These are phyloP conservation scores for Periphyllus acericola DNA, from an alignment of 2,888 invertebrate genomes.

Conservation along the genomic window DNA sequence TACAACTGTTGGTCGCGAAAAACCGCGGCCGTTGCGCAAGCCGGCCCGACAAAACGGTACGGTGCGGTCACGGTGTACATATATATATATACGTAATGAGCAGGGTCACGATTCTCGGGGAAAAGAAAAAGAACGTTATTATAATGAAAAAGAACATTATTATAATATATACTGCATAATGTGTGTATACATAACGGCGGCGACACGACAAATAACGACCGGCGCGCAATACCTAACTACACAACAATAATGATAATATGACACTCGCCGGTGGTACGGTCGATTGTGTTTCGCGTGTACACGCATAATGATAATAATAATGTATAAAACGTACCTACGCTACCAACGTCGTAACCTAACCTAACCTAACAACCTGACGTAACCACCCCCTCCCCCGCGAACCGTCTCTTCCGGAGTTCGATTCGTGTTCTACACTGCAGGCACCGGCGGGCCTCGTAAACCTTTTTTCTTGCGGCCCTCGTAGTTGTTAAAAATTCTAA, in stretches of 20 bases:
- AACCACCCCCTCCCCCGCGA: too few species aligned
- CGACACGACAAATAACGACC: conserved; percentile 16
- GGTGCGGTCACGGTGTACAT: too few species aligned
- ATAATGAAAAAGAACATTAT: not conserved
- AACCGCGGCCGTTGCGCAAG: not conserved
- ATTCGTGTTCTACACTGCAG: too few species aligned
- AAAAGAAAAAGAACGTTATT: not conserved
- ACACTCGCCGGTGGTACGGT: not conserved
- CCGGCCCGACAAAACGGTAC: not conserved
- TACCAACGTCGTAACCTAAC: not conserved
- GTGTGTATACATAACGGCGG: not conserved
- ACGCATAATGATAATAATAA: not conserved
- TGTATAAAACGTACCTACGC: not conserved
- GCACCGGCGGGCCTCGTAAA: too few species aligned
- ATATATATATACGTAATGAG: not conserved
- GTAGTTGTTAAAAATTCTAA: too few species aligned
- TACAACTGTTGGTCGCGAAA: not conserved
- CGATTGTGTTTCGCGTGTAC: not conserved
- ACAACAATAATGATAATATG: conserved; percentile 1
- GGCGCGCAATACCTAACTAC: not conserved
- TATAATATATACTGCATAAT: not conserved
- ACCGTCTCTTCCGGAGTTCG: too few species aligned
- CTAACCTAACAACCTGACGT: too few species aligned
- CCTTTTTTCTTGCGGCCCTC: too few species aligned
- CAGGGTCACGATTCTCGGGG: conserved; percentile 6